phyloP scores from a whole-genome alignment of 2,113 vertebrate species.

The Asarcornis scutulata region DNA sequence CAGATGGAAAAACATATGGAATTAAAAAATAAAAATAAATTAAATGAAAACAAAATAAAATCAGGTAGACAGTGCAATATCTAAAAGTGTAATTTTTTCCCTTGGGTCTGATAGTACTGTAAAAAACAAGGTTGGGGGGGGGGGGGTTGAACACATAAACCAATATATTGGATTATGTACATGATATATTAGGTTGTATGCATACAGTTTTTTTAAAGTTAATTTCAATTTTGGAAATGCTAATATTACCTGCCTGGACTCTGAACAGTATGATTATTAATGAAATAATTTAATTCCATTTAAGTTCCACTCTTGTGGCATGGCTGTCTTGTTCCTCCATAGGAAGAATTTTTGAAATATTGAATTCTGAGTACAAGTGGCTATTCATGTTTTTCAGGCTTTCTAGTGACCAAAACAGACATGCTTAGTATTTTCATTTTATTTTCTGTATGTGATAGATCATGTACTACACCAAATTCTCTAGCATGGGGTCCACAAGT shows the following conservation, averaged over 20 bases:
- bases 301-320: background rate
- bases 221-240: background rate
- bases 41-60: background rate
- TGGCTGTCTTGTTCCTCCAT: background rate
- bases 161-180: background rate
- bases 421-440: background rate
- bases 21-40: background rate
- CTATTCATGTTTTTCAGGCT: background rate
- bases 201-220: background rate
- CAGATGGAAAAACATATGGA: constrained; percentile 47
- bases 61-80: background rate
- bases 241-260: background rate
- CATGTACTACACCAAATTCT: background rate
- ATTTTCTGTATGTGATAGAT: background rate
- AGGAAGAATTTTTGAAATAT: background rate
- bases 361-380: background rate
- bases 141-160: background rate
- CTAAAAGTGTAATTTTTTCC: background rate
- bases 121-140: background rate
- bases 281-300: background rate
- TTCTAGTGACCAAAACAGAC: background rate
- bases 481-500: background rate
- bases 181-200: background rate
- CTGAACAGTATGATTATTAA: background rate
- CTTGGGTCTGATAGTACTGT: background rate